Base-by-base conservation (phyloP, 30 jellyfish, hydroid and myxozoan species). In the Cassiopea xamachana region DNA sequence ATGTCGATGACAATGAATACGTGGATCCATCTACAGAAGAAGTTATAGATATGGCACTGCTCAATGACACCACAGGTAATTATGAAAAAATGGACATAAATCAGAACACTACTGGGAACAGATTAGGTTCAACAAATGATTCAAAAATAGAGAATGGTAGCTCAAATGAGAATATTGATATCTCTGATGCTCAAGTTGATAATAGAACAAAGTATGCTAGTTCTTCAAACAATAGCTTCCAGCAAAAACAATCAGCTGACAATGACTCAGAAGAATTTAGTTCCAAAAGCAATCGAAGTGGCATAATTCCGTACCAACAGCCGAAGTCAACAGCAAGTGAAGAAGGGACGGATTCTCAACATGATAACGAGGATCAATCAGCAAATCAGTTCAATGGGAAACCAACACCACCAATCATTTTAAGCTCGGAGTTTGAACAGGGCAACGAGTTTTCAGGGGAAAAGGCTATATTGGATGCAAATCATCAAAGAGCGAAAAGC, bases 21-120 rank as follows among this genome's bases (percentile, higher is more conserved):
- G 84, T 75, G 7, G 84, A 75, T 59, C 12, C 84, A 58, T 3
- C 84, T 16, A 75, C 84, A 7, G 84, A 58, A 16, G 84, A 75
- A 46, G 1, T 13, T 16, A 58, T 75, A 1, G 84, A 75, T 45
- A 43, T 44, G 68, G 27, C 74, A 9, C 5, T 2, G 39, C 8
- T 2, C 27, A 64, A 64, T 14, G 46, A 39, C 14, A 14, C 84
- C 19, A 55, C 45, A 39, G 84, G 46, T 5, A 75, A 44, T 13
- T 39, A 75, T 2, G 84, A 10, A 75, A 44, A 44, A 75, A 39
- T 55, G 19, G 82, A 73, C 14, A 47, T 17, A 39, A 73, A 73
- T 12, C 59, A 49, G 44, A 59, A 49, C 58, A 59, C 19, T 39
- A 9, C 58, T 1, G 58, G 44, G 82, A 73, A n/a, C 7, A 17